Conservation (phyloP, 2,888 invertebrate genomes). For the Caenorhabditis macrosperma region DNA sequence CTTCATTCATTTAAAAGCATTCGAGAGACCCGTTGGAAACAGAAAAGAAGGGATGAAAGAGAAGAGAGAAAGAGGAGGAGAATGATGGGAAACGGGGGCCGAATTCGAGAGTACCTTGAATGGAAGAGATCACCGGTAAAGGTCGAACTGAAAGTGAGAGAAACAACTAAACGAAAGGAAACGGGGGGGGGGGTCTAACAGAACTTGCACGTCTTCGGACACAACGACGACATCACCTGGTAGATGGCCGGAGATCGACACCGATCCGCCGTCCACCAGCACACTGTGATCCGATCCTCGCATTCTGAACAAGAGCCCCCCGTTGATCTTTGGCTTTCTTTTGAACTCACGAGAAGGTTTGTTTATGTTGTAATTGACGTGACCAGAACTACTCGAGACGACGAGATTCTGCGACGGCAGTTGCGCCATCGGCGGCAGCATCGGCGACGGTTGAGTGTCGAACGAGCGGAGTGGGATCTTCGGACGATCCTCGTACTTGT, state of each 20-base stretch:
- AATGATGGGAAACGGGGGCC: neutral
- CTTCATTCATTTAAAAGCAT: constrained; percentile 44
- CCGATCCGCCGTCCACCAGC: constrained; percentile 80
- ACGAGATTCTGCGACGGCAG: constrained; percentile 43
- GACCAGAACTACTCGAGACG: constrained; percentile 51
- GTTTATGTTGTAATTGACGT: constrained; percentile 43
- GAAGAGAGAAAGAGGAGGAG: constrained; percentile 6
- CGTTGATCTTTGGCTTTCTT: too few species aligned
- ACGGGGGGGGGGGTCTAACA: constrained; percentile 62
- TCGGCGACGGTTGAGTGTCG: constrained; percentile 45
- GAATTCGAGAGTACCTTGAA: constrained; percentile 47
- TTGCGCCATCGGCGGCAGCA: constrained; percentile 40
- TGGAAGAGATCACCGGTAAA: constrained; percentile 39
- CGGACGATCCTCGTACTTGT: constrained; percentile 66
- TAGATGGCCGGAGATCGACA: constrained; percentile 78
- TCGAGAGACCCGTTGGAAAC: constrained; percentile 29
- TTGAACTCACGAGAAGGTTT: constrained; percentile 36
- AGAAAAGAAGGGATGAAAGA: constrained; percentile 10
- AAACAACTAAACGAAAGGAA: neutral
- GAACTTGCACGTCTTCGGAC: constrained; percentile 79
- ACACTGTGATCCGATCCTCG: constrained; percentile 79
- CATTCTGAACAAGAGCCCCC: too few species aligned
- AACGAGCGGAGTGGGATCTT: constrained; percentile 59
- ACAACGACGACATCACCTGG: constrained; percentile 77
- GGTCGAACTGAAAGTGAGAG: constrained; percentile 27